Evolutionary conservation across 2,797 vertebrate species (phyloP).

Genomic region (Oryzias dopingdopingensis): DNA sequence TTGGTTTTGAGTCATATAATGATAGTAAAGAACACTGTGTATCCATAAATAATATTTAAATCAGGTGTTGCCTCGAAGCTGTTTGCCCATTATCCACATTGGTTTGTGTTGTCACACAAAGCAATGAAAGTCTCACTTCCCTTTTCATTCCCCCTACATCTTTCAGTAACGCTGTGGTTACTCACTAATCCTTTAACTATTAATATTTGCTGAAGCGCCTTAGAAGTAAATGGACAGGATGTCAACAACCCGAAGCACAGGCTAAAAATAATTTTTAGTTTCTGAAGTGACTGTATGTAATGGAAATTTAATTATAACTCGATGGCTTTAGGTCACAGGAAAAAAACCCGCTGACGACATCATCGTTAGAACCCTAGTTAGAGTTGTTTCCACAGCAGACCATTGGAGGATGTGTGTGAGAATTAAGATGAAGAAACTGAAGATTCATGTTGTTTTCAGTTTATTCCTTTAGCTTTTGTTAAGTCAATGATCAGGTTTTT

Average conservation of each 20-base stretch:
- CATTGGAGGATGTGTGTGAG: too few relatives aligned
- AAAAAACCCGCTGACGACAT: too few relatives aligned
- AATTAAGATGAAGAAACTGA: too few relatives aligned
- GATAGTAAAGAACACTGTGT: neutral
- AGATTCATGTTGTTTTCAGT: too few relatives aligned
- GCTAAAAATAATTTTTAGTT: slow-evolving; percentile 20
- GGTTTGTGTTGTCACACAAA: slow-evolving; percentile 21
- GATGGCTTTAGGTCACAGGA: neutral
- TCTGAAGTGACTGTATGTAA: slow-evolving; percentile 3
- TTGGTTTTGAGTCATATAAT: too few relatives aligned
- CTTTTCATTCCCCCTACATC: slow-evolving; percentile 30
- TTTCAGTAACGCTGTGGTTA: slow-evolving; percentile 55
- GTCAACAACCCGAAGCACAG: slow-evolving; percentile 9
- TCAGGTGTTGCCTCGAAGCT: neutral
- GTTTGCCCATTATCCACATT: neutral
- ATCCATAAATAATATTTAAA: slow-evolving; percentile 4
- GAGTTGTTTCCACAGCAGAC: too few relatives aligned
- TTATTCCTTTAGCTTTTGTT: too few relatives aligned
- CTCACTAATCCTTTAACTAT: slow-evolving; percentile 64
- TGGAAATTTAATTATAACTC: slow-evolving; percentile 23
- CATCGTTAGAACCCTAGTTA: too few relatives aligned
- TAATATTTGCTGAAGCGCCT: slow-evolving; percentile 45
- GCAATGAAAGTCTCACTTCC: slow-evolving; percentile 37
- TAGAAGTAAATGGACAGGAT: slow-evolving; percentile 48
- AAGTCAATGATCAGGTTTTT: too few relatives aligned